Percentiles rank a stretch among this genome's conserved stretches.
Evolutionary conservation across 2,113 vertebrate genomes (phyloP).

Genomic region (Excalfactoria chinensis): DNA sequence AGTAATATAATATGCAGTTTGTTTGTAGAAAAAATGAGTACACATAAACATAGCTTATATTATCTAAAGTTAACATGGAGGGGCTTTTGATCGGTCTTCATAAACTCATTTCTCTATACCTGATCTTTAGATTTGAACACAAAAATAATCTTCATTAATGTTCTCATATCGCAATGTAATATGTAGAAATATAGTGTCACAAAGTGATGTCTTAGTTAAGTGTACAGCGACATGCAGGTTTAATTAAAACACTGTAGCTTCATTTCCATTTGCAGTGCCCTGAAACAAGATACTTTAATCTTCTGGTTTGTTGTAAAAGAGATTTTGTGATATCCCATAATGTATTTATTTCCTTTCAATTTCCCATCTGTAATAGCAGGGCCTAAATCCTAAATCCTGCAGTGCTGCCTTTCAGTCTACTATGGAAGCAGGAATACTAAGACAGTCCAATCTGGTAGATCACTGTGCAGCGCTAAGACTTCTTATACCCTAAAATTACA

Average conservation of each 20-base stretch:
- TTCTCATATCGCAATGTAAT: rapidly evolving
- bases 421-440: not conserved
- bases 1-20: not conserved
- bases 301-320: not conserved
- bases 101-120: not conserved
- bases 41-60: not conserved
- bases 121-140: not conserved
- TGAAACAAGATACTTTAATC: not conserved
- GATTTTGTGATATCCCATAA: not conserved
- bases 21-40: not conserved
- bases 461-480: not conserved
- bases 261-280: not conserved
- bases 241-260: not conserved
- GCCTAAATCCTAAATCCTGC: not conserved
- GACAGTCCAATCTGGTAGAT: rapidly evolving
- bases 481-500: not conserved
- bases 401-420: not conserved
- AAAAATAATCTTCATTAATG: not conserved
- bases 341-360: not conserved
- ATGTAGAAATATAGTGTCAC: not conserved
- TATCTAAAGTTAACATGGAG: not conserved
- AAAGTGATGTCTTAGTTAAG: not conserved
- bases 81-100: not conserved
- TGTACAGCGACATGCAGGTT: not conserved
- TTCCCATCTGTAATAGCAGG: not conserved